Evolutionary conservation across 35 echinoderm and acorn worm species (phyloP), one percentile per base, ranked within the genome.

Genomic region (Stichopus chloronotus): DNA sequence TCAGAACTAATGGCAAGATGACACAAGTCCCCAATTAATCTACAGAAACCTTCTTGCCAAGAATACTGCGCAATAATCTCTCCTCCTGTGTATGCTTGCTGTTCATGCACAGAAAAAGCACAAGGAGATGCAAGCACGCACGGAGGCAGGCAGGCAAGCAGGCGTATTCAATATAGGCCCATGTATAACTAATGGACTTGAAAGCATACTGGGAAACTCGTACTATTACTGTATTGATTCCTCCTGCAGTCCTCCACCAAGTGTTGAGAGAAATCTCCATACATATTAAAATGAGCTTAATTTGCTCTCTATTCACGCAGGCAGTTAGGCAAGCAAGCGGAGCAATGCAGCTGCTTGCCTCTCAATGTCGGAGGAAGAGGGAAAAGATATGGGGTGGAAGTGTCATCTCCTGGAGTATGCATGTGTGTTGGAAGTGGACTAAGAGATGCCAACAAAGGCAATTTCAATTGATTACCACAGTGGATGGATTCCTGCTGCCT

Each of bases 221-320:
- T 85, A 43, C 30, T 43, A 85, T 85, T 85, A 85, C 82, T 85
- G 17, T 85, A 85, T 85, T 85, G 82, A 85, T 85, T 85, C 54
- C 82, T 25, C 54, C 82, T 25, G 17, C 82, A 85, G 58, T 85
- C 82, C 82, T 85, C 21, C 22, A 56, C 82, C 82, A 85, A 85
- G 82, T 85, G 52, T 85, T 21, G 82, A 58, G n/a, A 85, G 82
- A n/a, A 85, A 56, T 58, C 55, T 85, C 82, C 53, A 85, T 85
- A 85, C 82, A 85, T 85, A 85, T 85, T 85, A 85, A 85, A 85
- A 85, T 85, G 82, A 85, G 82, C 55, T 85, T 85, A 85, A 85
- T 85, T 85, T 85, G 82, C 82, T 85, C 82, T n/a, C 56, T 7
- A 56, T n/a, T 74, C 59, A n/a, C 69, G 7, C 69, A 74, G 14